These are phyloP conservation scores for Anagyrus pseudococci DNA, from an alignment of 2,888 invertebrate species.

Conservation along the genomic window DNA sequence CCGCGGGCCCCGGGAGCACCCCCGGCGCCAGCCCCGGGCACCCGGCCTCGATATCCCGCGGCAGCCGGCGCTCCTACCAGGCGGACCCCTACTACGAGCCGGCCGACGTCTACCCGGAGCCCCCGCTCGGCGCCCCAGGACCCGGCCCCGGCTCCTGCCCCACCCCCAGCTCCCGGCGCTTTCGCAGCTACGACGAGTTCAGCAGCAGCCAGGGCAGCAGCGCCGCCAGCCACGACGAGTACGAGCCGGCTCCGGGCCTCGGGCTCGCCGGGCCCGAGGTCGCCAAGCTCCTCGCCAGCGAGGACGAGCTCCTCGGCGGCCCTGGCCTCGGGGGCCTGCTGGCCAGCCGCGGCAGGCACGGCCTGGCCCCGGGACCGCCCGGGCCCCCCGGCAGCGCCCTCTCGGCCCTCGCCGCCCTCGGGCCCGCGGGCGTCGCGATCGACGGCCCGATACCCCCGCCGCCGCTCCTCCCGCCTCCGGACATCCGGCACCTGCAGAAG, in stretches of 20 bases:
- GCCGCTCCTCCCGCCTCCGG: constrained; percentile 55
- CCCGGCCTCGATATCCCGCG: constrained; percentile 50
- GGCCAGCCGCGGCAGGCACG: constrained; percentile 13
- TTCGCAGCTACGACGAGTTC: constrained; percentile 76
- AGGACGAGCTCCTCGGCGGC: constrained; percentile 31
- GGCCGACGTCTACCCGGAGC: constrained; percentile 57
- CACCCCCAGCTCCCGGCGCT: constrained; percentile 56
- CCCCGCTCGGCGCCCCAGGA: constrained; percentile 44
- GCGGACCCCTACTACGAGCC: constrained; percentile 58
- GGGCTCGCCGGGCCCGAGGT: constrained; percentile 63
- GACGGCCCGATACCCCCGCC: constrained; percentile 39
- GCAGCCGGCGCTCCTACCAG: constrained; percentile 55
- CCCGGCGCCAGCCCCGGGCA: constrained; percentile 63
- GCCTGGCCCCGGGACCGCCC: not conserved
- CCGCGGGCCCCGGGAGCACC: constrained; percentile 57
- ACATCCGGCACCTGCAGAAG: constrained; percentile 74
- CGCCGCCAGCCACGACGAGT: constrained; percentile 71
- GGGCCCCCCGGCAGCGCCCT: constrained; percentile 46
- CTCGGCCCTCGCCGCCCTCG: constrained; percentile 49
- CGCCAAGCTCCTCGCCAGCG: constrained; percentile 12
- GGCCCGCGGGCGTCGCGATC: constrained; percentile 3
- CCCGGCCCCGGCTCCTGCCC: no score
- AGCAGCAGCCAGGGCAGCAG: constrained; percentile 58
- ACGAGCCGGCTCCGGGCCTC: constrained; percentile 42
- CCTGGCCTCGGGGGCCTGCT: constrained; percentile 1